These are phyloP conservation scores for Hedychridium roseum DNA, from an alignment of 2,888 invertebrate genomes.

Conservation along the genomic window DNA sequence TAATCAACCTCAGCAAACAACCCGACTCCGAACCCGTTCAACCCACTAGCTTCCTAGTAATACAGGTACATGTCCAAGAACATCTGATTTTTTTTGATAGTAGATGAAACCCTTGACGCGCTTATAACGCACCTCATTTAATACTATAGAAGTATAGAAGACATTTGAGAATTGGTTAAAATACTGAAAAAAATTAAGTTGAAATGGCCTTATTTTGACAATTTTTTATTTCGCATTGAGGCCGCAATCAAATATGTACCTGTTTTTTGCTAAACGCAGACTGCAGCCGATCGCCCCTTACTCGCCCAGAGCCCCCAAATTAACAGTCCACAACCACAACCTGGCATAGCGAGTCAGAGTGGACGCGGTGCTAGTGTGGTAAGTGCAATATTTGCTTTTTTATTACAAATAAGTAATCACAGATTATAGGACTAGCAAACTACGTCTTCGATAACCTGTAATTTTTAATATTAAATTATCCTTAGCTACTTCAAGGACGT, in stretches of 20 bases:
- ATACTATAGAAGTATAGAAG: too few relatives aligned
- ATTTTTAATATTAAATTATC: too few relatives aligned
- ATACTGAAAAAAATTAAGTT: too few relatives aligned
- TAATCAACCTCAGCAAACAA: slow-evolving; percentile 78
- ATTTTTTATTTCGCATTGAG: too few relatives aligned
- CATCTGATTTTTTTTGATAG: too few relatives aligned
- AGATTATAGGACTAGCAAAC: too few relatives aligned
- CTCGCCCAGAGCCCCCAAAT: slow-evolving; percentile 68
- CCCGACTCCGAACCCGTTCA: slow-evolving; percentile 77
- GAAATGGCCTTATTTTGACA: too few relatives aligned
- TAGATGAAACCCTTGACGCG: not conserved
- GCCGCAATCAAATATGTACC: slow-evolving; percentile 1
- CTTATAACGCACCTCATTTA: too few relatives aligned
- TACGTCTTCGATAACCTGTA: too few relatives aligned
- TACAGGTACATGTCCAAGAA: slow-evolving; percentile 69
- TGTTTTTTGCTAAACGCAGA: slow-evolving; percentile 44
- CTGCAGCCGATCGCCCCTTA: slow-evolving; percentile 68
- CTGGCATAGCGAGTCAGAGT: slow-evolving; percentile 80
- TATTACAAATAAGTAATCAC: not conserved
- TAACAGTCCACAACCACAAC: slow-evolving; percentile 74
- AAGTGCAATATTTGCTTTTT: slow-evolving; percentile 60
- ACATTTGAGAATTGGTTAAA: too few relatives aligned
- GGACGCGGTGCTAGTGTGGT: slow-evolving; percentile 89
- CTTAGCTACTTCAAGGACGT: too few relatives aligned
- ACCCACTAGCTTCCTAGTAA: slow-evolving; percentile 88